A percentile compares a stretch with the other conserved stretches of the same genome.
These are phyloP conservation scores for Tauraco erythrolophus DNA, from an alignment of 2,113 vertebrate genomes.

Conservation along the genomic window DNA sequence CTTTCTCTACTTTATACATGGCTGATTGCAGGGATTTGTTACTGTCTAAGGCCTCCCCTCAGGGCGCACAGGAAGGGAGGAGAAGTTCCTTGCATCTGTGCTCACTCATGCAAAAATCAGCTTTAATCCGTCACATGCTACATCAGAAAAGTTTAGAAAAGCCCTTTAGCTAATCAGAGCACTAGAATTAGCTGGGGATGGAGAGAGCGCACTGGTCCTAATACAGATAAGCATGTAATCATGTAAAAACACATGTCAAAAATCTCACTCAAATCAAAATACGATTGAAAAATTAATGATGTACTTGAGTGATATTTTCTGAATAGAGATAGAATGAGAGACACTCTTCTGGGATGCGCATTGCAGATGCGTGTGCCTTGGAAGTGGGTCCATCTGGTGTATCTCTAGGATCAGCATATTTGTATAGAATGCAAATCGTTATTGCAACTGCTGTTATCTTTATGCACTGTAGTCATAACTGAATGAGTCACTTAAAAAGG, in stretches of 20 bases:
- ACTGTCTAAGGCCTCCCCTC: background rate
- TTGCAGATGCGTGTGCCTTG: background rate
- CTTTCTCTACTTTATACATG: background rate
- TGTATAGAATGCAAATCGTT: slow-evolving; percentile 30
- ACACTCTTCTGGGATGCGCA: fast-evolving
- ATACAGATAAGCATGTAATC: background rate
- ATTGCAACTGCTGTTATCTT: slow-evolving; percentile 30
- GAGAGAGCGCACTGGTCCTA: fast-evolving
- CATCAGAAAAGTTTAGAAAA: slow-evolving; percentile 17
- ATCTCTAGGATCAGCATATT: slow-evolving; percentile 31
- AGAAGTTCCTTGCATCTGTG: slow-evolving; percentile 29
- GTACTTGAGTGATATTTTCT: background rate
- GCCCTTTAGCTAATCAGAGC: background rate
- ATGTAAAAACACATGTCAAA: background rate
- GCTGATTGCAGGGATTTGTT: slow-evolving; percentile 8
- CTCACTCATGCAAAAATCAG: background rate
- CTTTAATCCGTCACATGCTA: background rate
- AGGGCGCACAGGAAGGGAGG: slow-evolving; percentile 28
- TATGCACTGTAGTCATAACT: background rate
- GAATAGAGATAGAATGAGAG: background rate
- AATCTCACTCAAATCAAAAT: background rate
- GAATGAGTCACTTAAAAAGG: slow-evolving; percentile 40
- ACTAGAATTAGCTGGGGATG: background rate
- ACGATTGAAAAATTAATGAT: background rate
- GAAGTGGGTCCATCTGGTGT: slow-evolving; percentile 16